Evolutionary conservation across 2,888 invertebrate genomes (phyloP), one percentile per base, ranked within the genome.

Genomic region (Omphaloscelis lunosa): DNA sequence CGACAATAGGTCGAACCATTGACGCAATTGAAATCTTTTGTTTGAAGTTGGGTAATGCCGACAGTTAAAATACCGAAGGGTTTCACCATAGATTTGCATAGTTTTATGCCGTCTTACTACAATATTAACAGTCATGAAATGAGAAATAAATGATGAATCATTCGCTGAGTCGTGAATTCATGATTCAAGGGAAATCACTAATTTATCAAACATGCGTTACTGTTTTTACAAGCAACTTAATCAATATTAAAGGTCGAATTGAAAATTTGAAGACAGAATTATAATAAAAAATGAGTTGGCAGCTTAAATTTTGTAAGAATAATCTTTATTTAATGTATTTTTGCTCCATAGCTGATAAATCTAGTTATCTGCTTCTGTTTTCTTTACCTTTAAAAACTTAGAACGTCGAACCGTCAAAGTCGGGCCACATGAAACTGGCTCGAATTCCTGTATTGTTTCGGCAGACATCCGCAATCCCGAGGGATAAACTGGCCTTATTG

Each of bases 401-500:
- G 78, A 77, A 67, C 75, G 72, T 84, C 66, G 70, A 80, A 68
- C 77, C 41, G 41, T 77, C 77, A 77, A 83, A 79, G 77, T 81
- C 66, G 76, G 80, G 78, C 77, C 20, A 81, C 74, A 85, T 81
- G 85, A 84, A 86, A 83, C 84, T 71, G 79, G 80, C 80, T 75
- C 80, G 86, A 85, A 75, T 63, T 76, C 77, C 83, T 63, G 85
- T 86, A 92, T 92, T 92, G 92, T 92, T 90, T 88, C 84, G 87
- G 80, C 79, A 86, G 86, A 87, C 85, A 80, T 85, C 82, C 79
- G 87, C 87, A 80, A 82, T 89, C 91, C 83, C 91, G 41, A 68
- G 89, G 88, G 91, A 89, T 75, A 75, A 83, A 73, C 77, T 77
- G 77, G 85, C 88, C 86, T 89, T 89, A 92, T 92, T 92, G 92